These are phyloP conservation scores for Eunapius fragilis DNA, from an alignment of 37 sponge, comb jelly and placozoan species.

Conservation along the genomic window DNA sequence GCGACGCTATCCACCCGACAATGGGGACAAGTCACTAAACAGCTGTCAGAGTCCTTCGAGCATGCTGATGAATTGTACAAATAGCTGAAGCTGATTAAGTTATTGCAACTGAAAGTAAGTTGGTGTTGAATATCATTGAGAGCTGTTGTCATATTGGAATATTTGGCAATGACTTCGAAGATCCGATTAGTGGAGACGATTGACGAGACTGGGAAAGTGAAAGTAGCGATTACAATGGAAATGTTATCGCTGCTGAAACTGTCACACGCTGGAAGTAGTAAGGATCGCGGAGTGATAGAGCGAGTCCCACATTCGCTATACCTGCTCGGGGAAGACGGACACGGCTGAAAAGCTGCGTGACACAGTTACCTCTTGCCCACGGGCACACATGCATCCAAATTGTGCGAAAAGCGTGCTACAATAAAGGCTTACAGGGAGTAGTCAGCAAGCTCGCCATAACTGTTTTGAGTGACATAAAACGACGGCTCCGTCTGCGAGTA, in stretches of 20 bases:
- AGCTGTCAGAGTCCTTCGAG: not conserved
- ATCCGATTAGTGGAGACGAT: not conserved
- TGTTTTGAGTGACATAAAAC: no score
- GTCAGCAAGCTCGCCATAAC: no score
- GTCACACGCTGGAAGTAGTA: not conserved
- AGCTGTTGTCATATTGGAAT: not conserved
- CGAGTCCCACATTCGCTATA: not conserved
- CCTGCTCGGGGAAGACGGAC: not conserved
- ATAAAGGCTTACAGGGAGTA: no score
- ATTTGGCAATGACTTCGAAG: not conserved
- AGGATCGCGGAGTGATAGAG: not conserved
- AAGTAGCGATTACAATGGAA: not conserved
- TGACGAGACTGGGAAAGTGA: not conserved
- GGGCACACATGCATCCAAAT: no score
- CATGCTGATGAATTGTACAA: not conserved
- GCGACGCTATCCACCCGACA: not conserved
- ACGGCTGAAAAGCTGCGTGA: no score
- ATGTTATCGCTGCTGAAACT: not conserved
- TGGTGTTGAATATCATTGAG: not conserved
- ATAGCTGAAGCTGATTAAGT: not conserved
- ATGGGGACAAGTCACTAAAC: not conserved
- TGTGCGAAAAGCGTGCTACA: no score
- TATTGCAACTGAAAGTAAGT: not conserved
- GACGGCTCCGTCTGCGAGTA: no score
- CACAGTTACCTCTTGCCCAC: not conserved